phyloP scores from a whole-genome alignment of 2,113 vertebrate species.

The Rhagologus leucostigma region DNA sequence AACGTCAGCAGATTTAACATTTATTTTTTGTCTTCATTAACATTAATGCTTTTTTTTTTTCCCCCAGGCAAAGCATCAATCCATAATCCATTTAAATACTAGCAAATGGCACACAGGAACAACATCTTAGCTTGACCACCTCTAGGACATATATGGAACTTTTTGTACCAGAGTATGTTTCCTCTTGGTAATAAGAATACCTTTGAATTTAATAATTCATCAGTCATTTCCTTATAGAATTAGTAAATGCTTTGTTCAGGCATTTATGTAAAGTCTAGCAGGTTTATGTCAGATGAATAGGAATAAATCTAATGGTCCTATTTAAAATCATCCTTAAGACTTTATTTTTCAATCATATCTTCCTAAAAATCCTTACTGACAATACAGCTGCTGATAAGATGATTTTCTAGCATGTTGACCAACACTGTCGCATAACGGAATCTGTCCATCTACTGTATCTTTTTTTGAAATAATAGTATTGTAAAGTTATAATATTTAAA shows the following conservation, averaged over 20 bases:
- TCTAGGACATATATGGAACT: not conserved
- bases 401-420: not conserved
- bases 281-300: not conserved
- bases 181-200: not conserved
- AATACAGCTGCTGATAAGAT: not conserved
- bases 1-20: not conserved
- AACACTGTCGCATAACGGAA: not conserved
- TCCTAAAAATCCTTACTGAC: not conserved
- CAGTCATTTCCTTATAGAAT: not conserved
- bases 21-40: not conserved
- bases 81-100: not conserved
- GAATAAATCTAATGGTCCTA: not conserved
- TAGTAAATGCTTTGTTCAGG: not conserved
- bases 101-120: not conserved
- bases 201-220: not conserved
- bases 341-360: not conserved
- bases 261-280: not conserved
- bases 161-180: not conserved
- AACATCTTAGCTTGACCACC: not conserved
- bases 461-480: not conserved
- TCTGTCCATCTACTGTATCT: not conserved
- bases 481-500: not conserved
- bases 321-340: not conserved
- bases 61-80: not conserved
- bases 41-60: not conserved